Conservation (phyloP, 2,888 invertebrate species). For the Nasonia oneida region DNA sequence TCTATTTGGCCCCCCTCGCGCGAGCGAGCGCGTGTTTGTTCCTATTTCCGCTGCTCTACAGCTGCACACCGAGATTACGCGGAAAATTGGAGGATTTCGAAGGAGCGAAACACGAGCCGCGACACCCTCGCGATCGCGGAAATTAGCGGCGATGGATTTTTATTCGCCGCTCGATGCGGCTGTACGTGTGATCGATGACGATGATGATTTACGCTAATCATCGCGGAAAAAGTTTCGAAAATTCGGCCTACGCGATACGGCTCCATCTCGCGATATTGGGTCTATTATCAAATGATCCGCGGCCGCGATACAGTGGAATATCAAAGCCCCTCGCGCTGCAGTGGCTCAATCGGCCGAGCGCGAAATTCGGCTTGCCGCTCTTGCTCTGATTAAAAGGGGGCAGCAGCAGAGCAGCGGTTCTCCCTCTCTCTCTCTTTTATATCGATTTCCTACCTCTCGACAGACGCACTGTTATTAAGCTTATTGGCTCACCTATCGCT, state of each 20-base stretch:
- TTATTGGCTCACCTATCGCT: slow-evolving; percentile 22
- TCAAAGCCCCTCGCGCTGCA: neutral
- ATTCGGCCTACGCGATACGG: neutral
- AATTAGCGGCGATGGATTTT: neutral
- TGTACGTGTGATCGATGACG: too few relatives aligned
- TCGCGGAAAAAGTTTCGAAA: neutral
- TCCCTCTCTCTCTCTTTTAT: neutral
- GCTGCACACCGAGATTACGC: slow-evolving; percentile 12
- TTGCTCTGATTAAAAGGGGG: slow-evolving; percentile 25
- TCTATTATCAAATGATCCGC: neutral
- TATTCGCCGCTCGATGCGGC: neutral
- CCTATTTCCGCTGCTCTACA: neutral
- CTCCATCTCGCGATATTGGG: neutral
- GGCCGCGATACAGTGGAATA: neutral
- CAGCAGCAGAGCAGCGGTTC: neutral
- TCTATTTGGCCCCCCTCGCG: neutral
- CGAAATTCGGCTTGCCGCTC: slow-evolving; percentile 15
- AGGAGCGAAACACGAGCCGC: neutral
- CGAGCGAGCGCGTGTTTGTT: neutral
- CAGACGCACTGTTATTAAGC: slow-evolving; percentile 24
- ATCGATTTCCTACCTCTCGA: slow-evolving; percentile 28
- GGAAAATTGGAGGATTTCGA: slow-evolving; percentile 4
- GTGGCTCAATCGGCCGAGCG: neutral
- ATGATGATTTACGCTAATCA: too few relatives aligned
- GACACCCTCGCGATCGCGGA: neutral